These are phyloP conservation scores for Cheirogaleus medius DNA, from an alignment of 2,113 vertebrate species.

Conservation along the genomic window DNA sequence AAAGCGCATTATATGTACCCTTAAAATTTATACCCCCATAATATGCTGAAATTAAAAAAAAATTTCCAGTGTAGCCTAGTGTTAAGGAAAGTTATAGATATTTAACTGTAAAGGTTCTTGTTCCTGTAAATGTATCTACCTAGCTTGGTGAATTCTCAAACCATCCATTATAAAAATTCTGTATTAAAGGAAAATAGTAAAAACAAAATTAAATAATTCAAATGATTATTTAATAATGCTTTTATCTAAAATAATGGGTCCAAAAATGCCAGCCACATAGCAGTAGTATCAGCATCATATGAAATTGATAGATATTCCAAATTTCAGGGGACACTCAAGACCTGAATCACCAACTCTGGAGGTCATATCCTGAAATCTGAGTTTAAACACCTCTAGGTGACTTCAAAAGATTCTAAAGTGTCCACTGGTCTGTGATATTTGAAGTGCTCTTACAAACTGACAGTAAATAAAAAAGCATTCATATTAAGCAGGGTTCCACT, in stretches of 20 bases:
- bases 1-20: too few species aligned
- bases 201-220: not conserved
- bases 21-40: too few species aligned
- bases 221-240: not conserved
- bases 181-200: too few species aligned
- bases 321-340: not conserved
- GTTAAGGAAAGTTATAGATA: too few species aligned
- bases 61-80: too few species aligned
- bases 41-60: too few species aligned
- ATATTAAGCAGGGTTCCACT: not conserved
- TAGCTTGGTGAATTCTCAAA: too few species aligned
- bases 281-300: not conserved
- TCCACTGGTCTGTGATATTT: not conserved
- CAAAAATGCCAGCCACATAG: not conserved
- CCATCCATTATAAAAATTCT: too few species aligned
- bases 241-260: not conserved
- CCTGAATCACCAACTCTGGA: not conserved
- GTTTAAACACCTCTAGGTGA: not conserved
- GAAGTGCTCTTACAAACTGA: not conserved
- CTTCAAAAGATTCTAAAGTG: not conserved
- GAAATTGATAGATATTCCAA: not conserved
- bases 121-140: too few species aligned
- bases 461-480: not conserved
- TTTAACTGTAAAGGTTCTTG: too few species aligned
- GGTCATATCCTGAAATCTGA: not conserved